Percentiles rank a stretch among this genome's conserved stretches.
Conservation (phyloP, 2,113 vertebrate genomes). For the Mohoua ochrocephala region DNA sequence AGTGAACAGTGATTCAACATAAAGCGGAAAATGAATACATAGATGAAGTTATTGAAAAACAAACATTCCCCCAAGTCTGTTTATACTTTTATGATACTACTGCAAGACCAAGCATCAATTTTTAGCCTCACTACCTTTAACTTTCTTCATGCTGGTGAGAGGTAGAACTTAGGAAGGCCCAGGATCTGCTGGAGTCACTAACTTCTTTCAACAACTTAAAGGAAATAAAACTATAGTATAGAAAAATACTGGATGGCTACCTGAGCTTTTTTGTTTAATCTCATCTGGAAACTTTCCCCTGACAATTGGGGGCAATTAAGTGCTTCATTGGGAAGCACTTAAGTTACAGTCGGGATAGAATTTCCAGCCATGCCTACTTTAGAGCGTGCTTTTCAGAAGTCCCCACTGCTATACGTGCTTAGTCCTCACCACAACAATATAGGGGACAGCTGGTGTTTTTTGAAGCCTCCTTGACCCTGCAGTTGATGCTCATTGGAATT, state of each 20-base stretch:
- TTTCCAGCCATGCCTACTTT: background rate
- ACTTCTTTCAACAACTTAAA: background rate
- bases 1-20: background rate
- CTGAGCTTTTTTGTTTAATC: background rate
- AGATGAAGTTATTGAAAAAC: background rate
- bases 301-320: no score
- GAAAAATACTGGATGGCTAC: background rate
- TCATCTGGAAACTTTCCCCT: background rate
- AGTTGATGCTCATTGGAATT: background rate
- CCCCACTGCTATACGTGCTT: background rate
- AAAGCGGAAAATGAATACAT: background rate
- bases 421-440: background rate
- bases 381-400: background rate
- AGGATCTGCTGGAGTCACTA: background rate
- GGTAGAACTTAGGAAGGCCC: background rate
- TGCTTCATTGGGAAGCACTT: background rate
- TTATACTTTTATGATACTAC: background rate
- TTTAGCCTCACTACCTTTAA: background rate
- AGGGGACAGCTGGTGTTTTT: background rate
- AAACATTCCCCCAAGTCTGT: background rate
- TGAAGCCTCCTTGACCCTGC: background rate
- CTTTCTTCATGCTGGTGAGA: background rate
- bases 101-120: background rate
- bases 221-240: background rate
- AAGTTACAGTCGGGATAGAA: background rate